phyloP scores from a whole-genome alignment of 2,797 vertebrate species.

The Cynodonichthys magdalenae region DNA sequence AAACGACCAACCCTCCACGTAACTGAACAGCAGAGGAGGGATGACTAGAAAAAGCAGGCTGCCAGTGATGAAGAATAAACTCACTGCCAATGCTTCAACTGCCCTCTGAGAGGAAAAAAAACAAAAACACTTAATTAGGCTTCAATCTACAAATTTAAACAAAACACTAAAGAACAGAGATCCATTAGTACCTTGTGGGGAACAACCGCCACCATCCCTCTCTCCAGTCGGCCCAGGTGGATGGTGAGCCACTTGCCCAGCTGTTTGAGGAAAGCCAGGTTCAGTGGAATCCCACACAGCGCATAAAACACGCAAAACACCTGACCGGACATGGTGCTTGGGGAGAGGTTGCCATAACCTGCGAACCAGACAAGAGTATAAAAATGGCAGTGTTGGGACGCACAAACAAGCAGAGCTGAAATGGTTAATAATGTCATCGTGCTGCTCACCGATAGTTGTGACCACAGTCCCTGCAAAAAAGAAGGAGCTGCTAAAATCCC shows the following conservation, averaged over 20 bases:
- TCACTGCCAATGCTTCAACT: conserved; percentile 82
- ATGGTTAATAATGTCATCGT: not conserved
- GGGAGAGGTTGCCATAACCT: conserved; percentile 93
- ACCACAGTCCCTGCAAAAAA: conserved; percentile 93
- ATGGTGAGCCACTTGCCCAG: conserved; percentile 85
- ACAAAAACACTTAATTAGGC: not conserved
- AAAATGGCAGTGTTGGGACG: not conserved
- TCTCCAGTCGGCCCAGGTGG: conserved; percentile 83
- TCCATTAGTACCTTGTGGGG: conserved; percentile 72
- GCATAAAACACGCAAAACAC: conserved; percentile 94
- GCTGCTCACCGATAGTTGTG: conserved; percentile 90
- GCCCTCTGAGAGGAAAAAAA: conserved; percentile 62
- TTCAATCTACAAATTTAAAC: no score
- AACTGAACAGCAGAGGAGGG: conserved; percentile 90
- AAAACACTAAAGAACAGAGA: not conserved
- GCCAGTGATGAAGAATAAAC: conserved; percentile 83
- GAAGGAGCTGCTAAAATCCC: conserved; percentile 95
- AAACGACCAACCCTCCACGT: conserved; percentile 90
- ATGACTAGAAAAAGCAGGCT: conserved; percentile 88
- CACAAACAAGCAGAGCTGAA: not conserved
- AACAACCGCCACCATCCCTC: conserved; percentile 74
- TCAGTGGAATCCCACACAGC: conserved; percentile 90
- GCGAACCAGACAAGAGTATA: conserved; percentile 1
- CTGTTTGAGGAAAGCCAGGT: conserved; percentile 90
- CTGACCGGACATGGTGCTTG: conserved; percentile 89